Evolutionary conservation across 2,113 vertebrate species (phyloP).

Genomic region (Lophius piscatorius): DNA sequence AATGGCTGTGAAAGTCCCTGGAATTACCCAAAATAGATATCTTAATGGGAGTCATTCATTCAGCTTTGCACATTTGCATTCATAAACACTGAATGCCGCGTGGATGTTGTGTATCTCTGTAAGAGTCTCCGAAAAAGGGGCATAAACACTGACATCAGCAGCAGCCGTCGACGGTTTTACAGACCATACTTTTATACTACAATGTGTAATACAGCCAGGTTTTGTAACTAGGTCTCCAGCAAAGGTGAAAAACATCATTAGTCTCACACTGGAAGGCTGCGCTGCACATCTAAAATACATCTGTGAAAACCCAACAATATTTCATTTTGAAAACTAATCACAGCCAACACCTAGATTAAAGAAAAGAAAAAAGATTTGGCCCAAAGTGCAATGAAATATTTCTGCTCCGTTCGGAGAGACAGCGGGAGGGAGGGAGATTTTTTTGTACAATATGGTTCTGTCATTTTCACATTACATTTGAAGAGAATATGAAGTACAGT

Average conservation of each 20-base stretch:
- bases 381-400: slow-evolving; percentile 44
- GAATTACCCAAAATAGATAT: slow-evolving; percentile 56
- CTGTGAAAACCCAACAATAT: slow-evolving; percentile 49
- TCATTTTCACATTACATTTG: slow-evolving; percentile 58
- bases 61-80: slow-evolving; percentile 39
- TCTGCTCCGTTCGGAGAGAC: slow-evolving; percentile 28
- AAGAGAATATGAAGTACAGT: slow-evolving; percentile 47
- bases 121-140: slow-evolving; percentile 24
- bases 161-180: slow-evolving; percentile 16
- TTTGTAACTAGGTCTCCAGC: slow-evolving; percentile 48
- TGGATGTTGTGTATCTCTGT: slow-evolving; percentile 21
- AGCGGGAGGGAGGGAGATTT: slow-evolving; percentile 18
- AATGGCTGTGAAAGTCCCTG: slow-evolving; percentile 52
- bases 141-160: slow-evolving; percentile 35
- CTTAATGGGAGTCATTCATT: slow-evolving; percentile 65
- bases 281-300: slow-evolving; percentile 55
- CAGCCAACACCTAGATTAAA: slow-evolving; percentile 38
- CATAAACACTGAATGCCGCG: slow-evolving; percentile 36
- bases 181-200: no score
- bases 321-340: slow-evolving; percentile 56
- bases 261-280: slow-evolving; percentile 46
- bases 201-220: slow-evolving; percentile 37
- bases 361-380: slow-evolving; percentile 10
- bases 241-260: slow-evolving; percentile 68
- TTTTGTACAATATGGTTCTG: slow-evolving; percentile 25